These are phyloP conservation scores for Prunella fulvescens DNA, from an alignment of 2,113 vertebrate species.

Conservation along the genomic window DNA sequence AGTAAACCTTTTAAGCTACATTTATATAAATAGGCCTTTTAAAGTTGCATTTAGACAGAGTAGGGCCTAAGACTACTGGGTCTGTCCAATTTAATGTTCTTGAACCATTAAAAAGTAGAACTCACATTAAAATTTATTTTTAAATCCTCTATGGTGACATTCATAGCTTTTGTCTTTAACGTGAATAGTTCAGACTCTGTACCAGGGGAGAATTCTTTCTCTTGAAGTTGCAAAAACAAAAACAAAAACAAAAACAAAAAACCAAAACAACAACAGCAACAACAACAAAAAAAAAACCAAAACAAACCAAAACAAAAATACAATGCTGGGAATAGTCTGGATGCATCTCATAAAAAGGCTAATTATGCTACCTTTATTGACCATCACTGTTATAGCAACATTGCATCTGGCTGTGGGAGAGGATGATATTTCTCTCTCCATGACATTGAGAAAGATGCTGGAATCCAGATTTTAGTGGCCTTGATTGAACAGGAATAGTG, in stretches of 20 bases:
- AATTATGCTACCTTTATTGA: not conserved
- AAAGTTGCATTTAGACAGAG: not conserved
- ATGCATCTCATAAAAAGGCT: not conserved
- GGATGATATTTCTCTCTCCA: not conserved
- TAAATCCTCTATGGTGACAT: not conserved
- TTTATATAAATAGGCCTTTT: not conserved
- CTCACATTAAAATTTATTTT: not conserved
- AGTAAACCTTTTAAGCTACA: not conserved
- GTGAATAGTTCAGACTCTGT: not conserved
- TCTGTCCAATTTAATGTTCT: not conserved
- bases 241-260: not conserved
- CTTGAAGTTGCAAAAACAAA: not conserved
- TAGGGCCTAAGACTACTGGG: not conserved
- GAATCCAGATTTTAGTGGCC: not conserved
- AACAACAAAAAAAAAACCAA: not conserved
- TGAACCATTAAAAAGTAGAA: not conserved
- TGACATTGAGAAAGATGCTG: not conserved
- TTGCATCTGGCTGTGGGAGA: not conserved
- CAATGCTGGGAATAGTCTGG: not conserved
- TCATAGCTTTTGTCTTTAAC: not conserved
- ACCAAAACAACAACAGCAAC: too few species aligned
- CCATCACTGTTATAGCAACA: not conserved
- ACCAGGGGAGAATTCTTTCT: not conserved
- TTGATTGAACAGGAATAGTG: not conserved
- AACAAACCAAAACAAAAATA: not conserved